Evolutionary conservation across 2,113 vertebrate genomes (phyloP), one percentile per base, ranked within the genome.

Genomic region (Rhegmatorhina hoffmannsi): DNA sequence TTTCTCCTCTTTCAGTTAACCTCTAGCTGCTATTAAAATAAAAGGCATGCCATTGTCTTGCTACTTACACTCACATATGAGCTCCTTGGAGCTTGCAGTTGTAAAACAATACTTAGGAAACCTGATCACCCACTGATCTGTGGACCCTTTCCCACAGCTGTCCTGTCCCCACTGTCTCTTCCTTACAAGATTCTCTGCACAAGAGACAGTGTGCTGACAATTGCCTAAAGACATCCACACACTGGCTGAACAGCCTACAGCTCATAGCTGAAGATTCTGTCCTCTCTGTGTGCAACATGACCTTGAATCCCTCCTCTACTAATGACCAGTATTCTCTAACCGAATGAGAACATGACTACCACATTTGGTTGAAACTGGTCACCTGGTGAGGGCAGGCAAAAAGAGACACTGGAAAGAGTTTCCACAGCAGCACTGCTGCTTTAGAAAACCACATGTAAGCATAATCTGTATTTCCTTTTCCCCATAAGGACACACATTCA

Each of bases 281-380:
- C 49, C 73, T 43, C 46, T 50, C 26, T 1, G 15, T 8, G 20
- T 84, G 26, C 52, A 55, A 5, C 0, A 0, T 0, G 3, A 31
- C 26, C 56, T 29, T 9, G 43, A 75, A 63, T 31, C 38, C 34
- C 47, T 72, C 44, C 47, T 60, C 44, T 19, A 14, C 5, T 67
- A 36, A 14, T 4, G 52, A 38, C 5, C 20, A n/a, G 1, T 29
- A 10, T 46, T 26, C 29, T 44, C 52, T 26, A 36, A 18, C 11
- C 49, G 40, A 73, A 33, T 0, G 16, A 23, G 15, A 89, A 46
- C 4, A 9, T 1, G 14, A 34, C 15, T 50, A 40, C 10, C 19
- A 25, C 31, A 31, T 20, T 31, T 58, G 46, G n/a, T 13, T 74
- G 28, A 84, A 89, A 74, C 13, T 3, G 10, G 34, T 40, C 49